phyloP scores from a whole-genome alignment of 2,888 invertebrate genomes.

The Frankliniella intonsa region DNA sequence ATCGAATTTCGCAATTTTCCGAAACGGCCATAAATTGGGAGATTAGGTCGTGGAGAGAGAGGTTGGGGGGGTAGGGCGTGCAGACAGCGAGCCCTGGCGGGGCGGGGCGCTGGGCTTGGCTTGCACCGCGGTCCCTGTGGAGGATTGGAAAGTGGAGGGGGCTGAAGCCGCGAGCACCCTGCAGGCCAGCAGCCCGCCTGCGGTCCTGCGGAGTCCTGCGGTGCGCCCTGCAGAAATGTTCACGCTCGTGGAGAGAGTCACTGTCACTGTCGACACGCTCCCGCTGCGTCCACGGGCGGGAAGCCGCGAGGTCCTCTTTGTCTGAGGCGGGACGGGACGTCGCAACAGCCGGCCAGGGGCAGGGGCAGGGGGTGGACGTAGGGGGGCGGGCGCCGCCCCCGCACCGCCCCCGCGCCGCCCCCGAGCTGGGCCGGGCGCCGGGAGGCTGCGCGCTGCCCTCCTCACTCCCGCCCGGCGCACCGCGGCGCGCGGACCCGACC shows the following conservation, averaged over 20 bases:
- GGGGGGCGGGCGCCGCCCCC: not conserved
- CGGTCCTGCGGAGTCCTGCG: not conserved
- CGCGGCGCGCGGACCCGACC: not conserved
- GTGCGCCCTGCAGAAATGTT: not conserved
- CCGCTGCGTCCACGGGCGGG: too few species aligned
- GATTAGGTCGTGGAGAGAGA: not conserved
- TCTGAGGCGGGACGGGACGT: too few species aligned
- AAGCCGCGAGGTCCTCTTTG: too few species aligned
- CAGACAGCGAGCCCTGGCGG: slow-evolving; percentile 39
- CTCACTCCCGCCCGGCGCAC: not conserved
- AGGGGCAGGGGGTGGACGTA: not conserved
- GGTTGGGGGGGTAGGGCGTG: not conserved
- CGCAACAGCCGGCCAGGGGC: not conserved
- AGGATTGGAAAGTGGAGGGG: too few species aligned
- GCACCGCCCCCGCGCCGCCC: not conserved
- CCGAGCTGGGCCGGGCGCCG: not conserved
- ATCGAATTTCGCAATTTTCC: slow-evolving; percentile 16
- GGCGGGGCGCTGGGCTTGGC: slow-evolving; percentile 38
- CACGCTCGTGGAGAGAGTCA: too few species aligned
- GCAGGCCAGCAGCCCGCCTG: not conserved
- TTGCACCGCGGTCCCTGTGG: not conserved
- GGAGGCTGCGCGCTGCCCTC: not conserved
- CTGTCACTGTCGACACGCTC: too few species aligned
- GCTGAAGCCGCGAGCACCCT: not conserved
- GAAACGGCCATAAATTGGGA: slow-evolving; percentile 20